These are phyloP conservation scores for Idaea biselata DNA, from an alignment of 2,888 invertebrate genomes.

Conservation along the genomic window DNA sequence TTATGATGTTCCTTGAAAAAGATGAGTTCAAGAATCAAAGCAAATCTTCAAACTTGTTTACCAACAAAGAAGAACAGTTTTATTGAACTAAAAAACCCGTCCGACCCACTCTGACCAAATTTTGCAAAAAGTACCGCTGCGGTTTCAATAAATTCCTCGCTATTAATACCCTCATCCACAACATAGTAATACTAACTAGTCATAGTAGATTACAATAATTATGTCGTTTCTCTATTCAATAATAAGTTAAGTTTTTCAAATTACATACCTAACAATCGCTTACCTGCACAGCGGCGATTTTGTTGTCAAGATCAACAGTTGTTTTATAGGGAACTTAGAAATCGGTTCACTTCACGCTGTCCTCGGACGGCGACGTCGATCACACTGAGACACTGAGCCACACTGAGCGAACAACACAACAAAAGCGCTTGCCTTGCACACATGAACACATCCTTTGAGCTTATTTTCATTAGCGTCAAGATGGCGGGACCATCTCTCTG, in stretches of 20 bases:
- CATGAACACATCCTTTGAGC: background rate
- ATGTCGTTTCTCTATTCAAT: no score
- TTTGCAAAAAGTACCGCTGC: background rate
- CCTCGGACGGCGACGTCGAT: background rate
- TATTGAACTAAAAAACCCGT: background rate
- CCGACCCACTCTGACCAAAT: background rate
- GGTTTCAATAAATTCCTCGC: background rate
- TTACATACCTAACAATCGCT: background rate
- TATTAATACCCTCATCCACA: background rate
- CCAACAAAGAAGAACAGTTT: background rate
- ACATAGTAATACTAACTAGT: background rate
- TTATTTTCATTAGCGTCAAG: background rate
- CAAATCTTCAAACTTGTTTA: background rate
- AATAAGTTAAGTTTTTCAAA: no score
- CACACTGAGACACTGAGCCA: no score
- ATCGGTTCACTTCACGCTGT: background rate
- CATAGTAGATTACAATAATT: background rate
- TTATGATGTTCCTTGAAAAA: no score
- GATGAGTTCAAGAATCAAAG: background rate
- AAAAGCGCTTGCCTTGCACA: background rate
- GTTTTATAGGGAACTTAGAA: background rate
- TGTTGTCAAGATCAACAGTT: background rate
- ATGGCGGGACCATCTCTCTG: no score
- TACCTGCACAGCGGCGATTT: background rate
- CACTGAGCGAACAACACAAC: background rate